A percentile compares a stretch with the other conserved stretches of the same genome.
phyloP scores from a whole-genome alignment of 2,888 invertebrate species.

The Ischnura elegans region DNA sequence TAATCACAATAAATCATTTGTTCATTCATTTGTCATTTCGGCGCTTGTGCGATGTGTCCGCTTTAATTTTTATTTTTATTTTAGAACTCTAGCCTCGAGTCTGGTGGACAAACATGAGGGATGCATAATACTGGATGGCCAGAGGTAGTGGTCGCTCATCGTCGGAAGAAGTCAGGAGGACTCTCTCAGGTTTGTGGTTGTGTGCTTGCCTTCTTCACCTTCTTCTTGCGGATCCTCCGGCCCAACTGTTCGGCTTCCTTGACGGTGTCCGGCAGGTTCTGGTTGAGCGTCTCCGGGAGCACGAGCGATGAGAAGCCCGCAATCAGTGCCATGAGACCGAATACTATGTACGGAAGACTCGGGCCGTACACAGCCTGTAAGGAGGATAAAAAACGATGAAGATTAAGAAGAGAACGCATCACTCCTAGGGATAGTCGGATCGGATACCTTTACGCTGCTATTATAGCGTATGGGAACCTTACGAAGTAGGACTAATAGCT shows the following conservation, averaged over 20 bases:
- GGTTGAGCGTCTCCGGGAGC: conserved; percentile 86
- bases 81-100: no score
- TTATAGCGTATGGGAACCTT: no score
- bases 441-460: no score
- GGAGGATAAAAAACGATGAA: background rate
- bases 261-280: conserved; percentile 84
- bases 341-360: conserved; percentile 83
- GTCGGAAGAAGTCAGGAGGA: background rate
- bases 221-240: conserved; percentile 37
- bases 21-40: no score
- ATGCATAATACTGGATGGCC: no score
- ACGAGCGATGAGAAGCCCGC: conserved; percentile 83
- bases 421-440: no score
- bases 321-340: conserved; percentile 82
- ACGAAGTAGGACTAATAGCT: no score
- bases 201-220: background rate
- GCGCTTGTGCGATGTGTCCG: no score
- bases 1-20: background rate
- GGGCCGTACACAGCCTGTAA: conserved; percentile 75
- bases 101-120: no score
- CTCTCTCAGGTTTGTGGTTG: background rate
- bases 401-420: no score
- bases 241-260: conserved; percentile 83
- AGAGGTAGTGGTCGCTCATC: no score
- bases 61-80: no score